phyloP scores from a whole-genome alignment of 64 coral and sea anemone genomes.

The Montipora cactus region DNA sequence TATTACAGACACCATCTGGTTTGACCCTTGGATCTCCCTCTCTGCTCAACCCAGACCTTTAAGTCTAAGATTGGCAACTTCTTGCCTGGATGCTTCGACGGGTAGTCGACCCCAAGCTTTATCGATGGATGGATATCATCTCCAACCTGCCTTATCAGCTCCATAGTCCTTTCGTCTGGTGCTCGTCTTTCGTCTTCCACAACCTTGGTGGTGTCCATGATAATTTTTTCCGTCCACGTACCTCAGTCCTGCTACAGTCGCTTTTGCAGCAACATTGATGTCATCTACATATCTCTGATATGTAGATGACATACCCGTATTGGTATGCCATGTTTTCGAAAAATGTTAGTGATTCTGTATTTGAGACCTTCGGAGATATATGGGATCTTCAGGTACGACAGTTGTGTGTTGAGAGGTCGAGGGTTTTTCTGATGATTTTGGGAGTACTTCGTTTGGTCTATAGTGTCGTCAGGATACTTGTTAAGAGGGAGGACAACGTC shows the following conservation, averaged over 20 bases:
- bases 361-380: too few species aligned
- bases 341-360: too few species aligned
- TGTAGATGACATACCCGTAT: too few species aligned
- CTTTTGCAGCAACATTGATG: constrained; percentile 30
- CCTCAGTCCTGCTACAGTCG: constrained; percentile 45
- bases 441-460: too few species aligned
- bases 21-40: constrained; percentile 24
- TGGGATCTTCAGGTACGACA: too few species aligned
- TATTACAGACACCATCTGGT: constrained; percentile 49
- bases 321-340: too few species aligned
- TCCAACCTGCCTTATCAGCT: constrained; percentile 22
- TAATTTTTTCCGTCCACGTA: constrained; percentile 44
- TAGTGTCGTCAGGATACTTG: too few species aligned
- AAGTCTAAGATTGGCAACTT: constrained; percentile 61
- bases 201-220: constrained; percentile 32
- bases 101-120: constrained; percentile 41
- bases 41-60: constrained; percentile 54
- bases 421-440: too few species aligned
- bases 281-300: constrained; percentile 28
- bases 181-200: constrained; percentile 33
- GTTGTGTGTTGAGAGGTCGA: too few species aligned
- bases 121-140: not conserved
- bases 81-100: constrained; percentile 33
- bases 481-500: too few species aligned
- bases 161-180: constrained; percentile 49